Evolutionary conservation across 2,113 vertebrate genomes (phyloP).

Genomic region (Rhinoderma darwinii): DNA sequence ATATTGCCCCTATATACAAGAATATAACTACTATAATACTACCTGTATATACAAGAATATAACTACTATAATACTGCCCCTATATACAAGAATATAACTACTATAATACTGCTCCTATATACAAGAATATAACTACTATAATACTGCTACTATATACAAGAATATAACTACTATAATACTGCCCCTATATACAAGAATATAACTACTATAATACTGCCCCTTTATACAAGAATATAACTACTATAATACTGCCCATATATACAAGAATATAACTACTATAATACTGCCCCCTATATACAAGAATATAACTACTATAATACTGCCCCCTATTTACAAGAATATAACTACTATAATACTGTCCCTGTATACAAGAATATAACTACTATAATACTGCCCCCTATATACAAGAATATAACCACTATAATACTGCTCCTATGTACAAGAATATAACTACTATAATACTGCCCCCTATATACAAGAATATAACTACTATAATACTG

Average conservation of each 20-base stretch:
- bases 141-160: not conserved
- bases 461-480: no score
- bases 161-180: conserved; percentile 21
- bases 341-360: no score
- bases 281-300: conserved; percentile 1
- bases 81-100: conserved; percentile 4
- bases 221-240: conserved; percentile 11
- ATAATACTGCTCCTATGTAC: conserved; percentile 12
- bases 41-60: not conserved
- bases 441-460: conserved; percentile 10
- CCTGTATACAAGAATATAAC: no score
- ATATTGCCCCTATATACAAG: not conserved
- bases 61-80: not conserved
- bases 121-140: conserved; percentile 12
- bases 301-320: conserved; percentile 13
- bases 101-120: conserved; percentile 6
- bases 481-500: not conserved
- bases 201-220: not conserved
- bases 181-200: not conserved
- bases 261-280: conserved; percentile 11
- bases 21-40: conserved; percentile 9
- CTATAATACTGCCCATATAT: not conserved
- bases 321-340: no score
- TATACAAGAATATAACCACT: not conserved
- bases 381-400: no score